Evolutionary conservation across 2,113 vertebrate species (phyloP).

Genomic region (Dasyurus viverrinus): DNA sequence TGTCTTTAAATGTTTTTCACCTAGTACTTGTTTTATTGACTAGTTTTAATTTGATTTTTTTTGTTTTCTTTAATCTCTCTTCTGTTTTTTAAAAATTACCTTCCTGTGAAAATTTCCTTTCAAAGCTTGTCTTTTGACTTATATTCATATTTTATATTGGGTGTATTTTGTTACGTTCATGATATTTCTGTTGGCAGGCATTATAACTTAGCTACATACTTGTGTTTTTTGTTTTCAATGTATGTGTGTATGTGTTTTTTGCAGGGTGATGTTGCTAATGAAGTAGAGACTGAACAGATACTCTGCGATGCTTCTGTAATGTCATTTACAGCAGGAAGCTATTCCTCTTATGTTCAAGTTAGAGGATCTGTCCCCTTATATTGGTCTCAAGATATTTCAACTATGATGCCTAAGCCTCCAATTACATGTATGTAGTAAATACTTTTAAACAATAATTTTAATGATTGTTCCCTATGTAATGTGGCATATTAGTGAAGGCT

Average conservation of each 20-base stretch:
- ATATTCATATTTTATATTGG: conserved; percentile 32
- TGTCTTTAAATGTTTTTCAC: neutral
- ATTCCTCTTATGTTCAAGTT: conserved; percentile 97
- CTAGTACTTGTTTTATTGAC: conserved; percentile 29
- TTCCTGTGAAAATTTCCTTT: conserved; percentile 41
- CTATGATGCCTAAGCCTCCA: conserved; percentile 99
- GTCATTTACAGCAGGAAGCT: conserved; percentile 95
- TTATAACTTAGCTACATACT: conserved; percentile 33
- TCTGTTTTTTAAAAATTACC: conserved; percentile 45
- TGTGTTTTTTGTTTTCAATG: neutral
- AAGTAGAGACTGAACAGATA: conserved; percentile 99
- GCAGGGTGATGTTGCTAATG: conserved; percentile 97
- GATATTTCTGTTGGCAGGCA: conserved; percentile 27
- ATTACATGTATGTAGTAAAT: conserved; percentile 89
- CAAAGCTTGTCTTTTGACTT: conserved; percentile 51
- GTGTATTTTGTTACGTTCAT: conserved; percentile 43
- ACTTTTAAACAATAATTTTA: conserved; percentile 13
- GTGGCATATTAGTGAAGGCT: neutral
- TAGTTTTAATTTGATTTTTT: conserved; percentile 47
- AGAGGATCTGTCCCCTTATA: conserved; percentile 97
- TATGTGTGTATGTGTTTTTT: conserved; percentile 41
- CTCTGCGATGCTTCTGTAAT: conserved; percentile 96
- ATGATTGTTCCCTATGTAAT: neutral
- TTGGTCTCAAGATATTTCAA: conserved; percentile 99
- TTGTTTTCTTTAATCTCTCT: neutral